phyloP scores from a whole-genome alignment of 2,888 invertebrate genomes.

The Chalcis sispes region DNA sequence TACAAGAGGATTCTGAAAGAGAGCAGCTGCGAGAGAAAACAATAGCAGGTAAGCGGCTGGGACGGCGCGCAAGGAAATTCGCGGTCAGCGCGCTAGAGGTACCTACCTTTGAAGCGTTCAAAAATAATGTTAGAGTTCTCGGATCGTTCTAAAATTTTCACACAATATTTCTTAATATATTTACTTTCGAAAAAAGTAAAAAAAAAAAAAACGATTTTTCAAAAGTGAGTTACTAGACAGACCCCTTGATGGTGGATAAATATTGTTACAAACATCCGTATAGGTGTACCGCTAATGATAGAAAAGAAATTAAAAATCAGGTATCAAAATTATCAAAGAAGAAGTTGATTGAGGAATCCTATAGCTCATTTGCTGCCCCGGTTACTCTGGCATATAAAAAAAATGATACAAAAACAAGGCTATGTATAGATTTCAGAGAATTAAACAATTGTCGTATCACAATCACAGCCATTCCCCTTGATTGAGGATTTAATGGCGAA shows the following conservation, averaged over 20 bases:
- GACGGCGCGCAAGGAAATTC: no score
- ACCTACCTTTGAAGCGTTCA: no score
- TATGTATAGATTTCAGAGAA: conserved; percentile 61
- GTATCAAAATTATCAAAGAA: conserved; percentile 58
- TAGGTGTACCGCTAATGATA: conserved; percentile 54
- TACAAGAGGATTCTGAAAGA: no score
- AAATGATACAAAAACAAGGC: conserved; percentile 58
- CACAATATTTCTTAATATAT: no score
- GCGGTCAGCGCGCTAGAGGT: no score
- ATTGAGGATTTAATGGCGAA: conserved; percentile 60
- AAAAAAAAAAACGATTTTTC: no score
- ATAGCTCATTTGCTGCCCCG: conserved; percentile 60
- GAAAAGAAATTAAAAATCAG: conserved; percentile 61
- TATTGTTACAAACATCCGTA: background rate
- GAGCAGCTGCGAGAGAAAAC: no score
- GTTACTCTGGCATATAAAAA: conserved; percentile 59
- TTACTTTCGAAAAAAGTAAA: no score
- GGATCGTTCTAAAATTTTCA: no score
- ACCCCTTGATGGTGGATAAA: background rate
- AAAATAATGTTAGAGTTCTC: no score
- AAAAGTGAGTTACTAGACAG: no score
- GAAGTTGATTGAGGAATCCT: conserved; percentile 61
- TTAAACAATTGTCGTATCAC: conserved; percentile 60
- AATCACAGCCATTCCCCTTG: conserved; percentile 60
- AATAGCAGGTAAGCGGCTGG: no score